A percentile compares a stretch with the other conserved stretches of the same genome.
Conservation (phyloP, 2,888 invertebrate species). For the Melanargia galathea region DNA sequence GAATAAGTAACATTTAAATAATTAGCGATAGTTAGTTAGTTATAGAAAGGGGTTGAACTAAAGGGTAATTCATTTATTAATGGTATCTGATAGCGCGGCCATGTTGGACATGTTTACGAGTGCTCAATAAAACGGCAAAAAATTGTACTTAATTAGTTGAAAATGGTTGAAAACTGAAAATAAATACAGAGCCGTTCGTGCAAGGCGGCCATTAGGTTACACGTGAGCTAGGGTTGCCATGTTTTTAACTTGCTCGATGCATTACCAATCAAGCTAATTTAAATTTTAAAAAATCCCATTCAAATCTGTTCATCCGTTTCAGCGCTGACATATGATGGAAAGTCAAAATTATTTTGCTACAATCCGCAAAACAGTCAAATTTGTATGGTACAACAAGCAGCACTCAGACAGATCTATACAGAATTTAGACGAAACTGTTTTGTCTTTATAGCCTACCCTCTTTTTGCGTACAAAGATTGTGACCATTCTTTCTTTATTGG, state of each 20-base stretch:
- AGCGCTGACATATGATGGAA: too few species aligned
- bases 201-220: constrained; percentile 49
- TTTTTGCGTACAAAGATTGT: too few species aligned
- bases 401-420: too few species aligned
- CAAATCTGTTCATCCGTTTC: too few species aligned
- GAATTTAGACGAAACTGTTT: too few species aligned
- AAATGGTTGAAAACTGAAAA: constrained; percentile 45
- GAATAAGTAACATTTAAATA: background rate
- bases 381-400: too few species aligned
- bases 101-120: constrained; percentile 37
- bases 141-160: constrained; percentile 43
- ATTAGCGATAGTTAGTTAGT: background rate
- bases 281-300: too few species aligned
- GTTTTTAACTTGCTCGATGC: background rate
- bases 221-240: background rate
- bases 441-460: background rate
- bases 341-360: too few species aligned
- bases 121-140: constrained; percentile 36
- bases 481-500: too few species aligned
- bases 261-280: too few species aligned
- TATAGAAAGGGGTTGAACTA: background rate
- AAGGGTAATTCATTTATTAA: constrained; percentile 25
- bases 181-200: constrained; percentile 49
- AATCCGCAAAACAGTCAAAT: too few species aligned
- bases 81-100: constrained; percentile 33